Evolutionary conservation across 1,140 invertebrate species (phyloP), one percentile per base, ranked within the genome.

Genomic region (Babylonia areolata): DNA sequence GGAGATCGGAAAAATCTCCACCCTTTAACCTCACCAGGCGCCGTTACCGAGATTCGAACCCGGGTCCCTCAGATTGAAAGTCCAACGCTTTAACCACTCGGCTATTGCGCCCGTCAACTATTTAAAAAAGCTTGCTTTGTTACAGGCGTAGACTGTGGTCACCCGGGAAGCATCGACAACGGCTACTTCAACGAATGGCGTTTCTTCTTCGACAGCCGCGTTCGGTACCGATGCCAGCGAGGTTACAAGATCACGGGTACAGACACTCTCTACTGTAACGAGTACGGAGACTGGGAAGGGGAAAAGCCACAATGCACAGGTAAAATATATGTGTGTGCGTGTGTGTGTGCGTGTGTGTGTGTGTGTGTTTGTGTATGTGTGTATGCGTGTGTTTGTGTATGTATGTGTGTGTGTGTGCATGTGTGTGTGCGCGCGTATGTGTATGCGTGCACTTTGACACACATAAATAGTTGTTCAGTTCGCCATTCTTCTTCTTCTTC

Each of bases 141-240:
- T 23, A 31, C 91, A 98, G 97, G 97, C 93, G 96, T 99, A 75
- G 97, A 98, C 90, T 99, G 98, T 93, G 97, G 97, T 12, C 96
- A 97, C 92, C 96, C 99, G 2, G 95, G 97, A 28, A 95, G 96
- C 0, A 94, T 98, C 84, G 94, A 96, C 0, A 97, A 98, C 91
- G 98, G 98, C 23, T 95, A 96, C 31, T 95, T 97, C 6, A 96
- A 96, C 46, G 98, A 98, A 87, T 92, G 96, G 0, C 97, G 93
- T 0, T 96, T 95, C 89, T 94, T 89, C 35, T 96, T 94, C 87
- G 94, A 94, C 15, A 95, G 95, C 87, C 94, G 93, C 39, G 89
- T 94, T 0, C 84, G 90, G 2, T 95, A 94, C 88, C 54, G 39
- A 1, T 95, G 95, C 87, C 82, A 93, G 20, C 81, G 86, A 28